Evolutionary conservation across 2,888 invertebrate species (phyloP).

Genomic region (Pandemis heparana): DNA sequence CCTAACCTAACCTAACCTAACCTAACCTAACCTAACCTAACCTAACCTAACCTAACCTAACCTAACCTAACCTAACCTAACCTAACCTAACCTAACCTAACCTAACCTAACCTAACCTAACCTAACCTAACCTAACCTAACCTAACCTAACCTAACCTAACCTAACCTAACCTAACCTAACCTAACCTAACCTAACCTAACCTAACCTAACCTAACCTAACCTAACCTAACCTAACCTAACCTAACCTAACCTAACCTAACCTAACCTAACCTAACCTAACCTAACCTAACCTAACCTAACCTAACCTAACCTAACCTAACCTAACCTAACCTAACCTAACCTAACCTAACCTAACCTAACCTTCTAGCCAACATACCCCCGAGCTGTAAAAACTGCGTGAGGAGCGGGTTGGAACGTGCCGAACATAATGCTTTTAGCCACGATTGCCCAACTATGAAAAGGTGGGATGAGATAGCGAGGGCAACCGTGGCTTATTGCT

Average conservation of each 20-base stretch:
- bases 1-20: conserved; percentile 47
- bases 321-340: conserved; percentile 46
- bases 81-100: conserved; percentile 46
- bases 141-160: conserved; percentile 41
- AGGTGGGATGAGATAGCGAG: too few species aligned
- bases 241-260: conserved; percentile 40
- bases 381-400: too few species aligned
- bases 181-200: conserved; percentile 43
- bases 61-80: conserved; percentile 46
- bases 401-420: too few species aligned
- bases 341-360: conserved; percentile 46
- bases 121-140: conserved; percentile 47
- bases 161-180: conserved; percentile 41
- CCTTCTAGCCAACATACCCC: too few species aligned
- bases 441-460: too few species aligned
- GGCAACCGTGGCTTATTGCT: too few species aligned
- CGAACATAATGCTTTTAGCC: too few species aligned
- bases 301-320: conserved; percentile 45
- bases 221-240: conserved; percentile 40
- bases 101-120: conserved; percentile 45
- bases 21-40: conserved; percentile 47
- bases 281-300: conserved; percentile 44
- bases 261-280: conserved; percentile 44
- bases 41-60: conserved; percentile 48
- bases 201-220: conserved; percentile 44